Evolutionary conservation across 2,113 vertebrate genomes (phyloP).

Genomic region (Axis porcinus): DNA sequence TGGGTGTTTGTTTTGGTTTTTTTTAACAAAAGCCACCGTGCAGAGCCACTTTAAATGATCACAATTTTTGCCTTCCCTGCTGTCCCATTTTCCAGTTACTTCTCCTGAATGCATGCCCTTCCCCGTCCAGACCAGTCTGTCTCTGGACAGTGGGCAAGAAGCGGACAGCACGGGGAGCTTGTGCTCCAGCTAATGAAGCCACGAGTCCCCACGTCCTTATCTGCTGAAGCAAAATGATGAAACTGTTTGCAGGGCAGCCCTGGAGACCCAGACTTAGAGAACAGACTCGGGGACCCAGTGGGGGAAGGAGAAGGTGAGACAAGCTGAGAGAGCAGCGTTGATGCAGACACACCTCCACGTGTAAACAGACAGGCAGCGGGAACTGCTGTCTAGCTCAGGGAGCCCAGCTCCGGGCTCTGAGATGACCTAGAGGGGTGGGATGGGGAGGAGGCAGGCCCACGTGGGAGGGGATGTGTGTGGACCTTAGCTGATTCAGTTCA

Average conservation of each 20-base stretch:
- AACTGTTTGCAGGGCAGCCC: not conserved
- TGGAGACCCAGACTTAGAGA: not conserved
- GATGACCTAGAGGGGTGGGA: not conserved
- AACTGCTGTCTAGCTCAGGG: not conserved
- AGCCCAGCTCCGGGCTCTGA: not conserved
- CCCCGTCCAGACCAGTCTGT: not conserved
- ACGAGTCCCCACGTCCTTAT: not conserved
- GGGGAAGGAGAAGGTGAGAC: not conserved
- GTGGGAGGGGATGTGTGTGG: no score
- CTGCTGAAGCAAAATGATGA: not conserved
- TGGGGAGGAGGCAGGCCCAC: not conserved
- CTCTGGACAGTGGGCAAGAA: not conserved
- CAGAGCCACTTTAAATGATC: not conserved
- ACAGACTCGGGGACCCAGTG: not conserved
- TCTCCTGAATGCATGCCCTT: not conserved
- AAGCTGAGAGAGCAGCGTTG: not conserved
- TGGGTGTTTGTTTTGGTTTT: not conserved
- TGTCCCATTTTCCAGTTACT: not conserved
- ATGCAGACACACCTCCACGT: not conserved
- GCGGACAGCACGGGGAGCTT: not conserved
- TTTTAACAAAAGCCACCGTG: not conserved
- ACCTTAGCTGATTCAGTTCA: not conserved
- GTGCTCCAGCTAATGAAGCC: not conserved
- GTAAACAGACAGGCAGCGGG: fast-evolving
- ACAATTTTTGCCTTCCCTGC: not conserved